Percentiles rank a stretch among this genome's conserved stretches.
phyloP scores from a whole-genome alignment of 2,113 vertebrate species.

The Empidonax alnorum region DNA sequence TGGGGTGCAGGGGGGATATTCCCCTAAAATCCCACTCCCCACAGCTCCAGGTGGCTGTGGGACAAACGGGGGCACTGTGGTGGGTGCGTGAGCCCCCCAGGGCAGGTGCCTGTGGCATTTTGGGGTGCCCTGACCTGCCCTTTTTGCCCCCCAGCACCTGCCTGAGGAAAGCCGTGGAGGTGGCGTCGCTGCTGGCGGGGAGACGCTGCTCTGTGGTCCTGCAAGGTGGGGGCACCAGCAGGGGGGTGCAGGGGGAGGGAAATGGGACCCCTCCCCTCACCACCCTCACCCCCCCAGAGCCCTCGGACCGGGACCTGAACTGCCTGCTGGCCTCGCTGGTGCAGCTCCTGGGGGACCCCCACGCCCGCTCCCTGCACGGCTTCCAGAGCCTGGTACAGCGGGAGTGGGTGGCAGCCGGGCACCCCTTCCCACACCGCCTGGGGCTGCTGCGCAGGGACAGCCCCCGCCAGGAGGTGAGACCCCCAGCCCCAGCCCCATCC shows the following conservation, averaged over 20 bases:
- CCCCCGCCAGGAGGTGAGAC: constrained; percentile 44
- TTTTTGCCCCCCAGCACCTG: constrained; percentile 76
- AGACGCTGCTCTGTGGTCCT: constrained; percentile 86
- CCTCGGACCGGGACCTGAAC: constrained; percentile 88
- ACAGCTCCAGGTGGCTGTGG: too few species aligned
- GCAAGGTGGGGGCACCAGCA: constrained; percentile 78
- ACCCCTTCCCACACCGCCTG: constrained; percentile 86
- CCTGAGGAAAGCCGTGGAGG: constrained; percentile 88
- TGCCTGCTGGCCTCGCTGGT: constrained; percentile 90
- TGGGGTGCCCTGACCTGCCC: neutral
- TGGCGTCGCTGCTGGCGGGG: constrained; percentile 82
- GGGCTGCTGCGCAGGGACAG: constrained; percentile 76
- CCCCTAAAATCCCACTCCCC: neutral
- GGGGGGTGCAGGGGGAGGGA: neutral
- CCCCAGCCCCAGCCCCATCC: too few species aligned
- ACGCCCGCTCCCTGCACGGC: constrained; percentile 80
- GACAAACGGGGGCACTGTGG: neutral
- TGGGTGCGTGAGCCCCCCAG: accelerated
- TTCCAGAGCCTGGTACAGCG: constrained; percentile 93
- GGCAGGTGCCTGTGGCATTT: accelerated
- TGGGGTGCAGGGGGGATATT: neutral
- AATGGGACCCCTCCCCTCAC: neutral
- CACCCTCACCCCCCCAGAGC: constrained; percentile 70
- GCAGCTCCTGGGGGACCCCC: constrained; percentile 89
- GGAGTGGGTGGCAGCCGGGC: constrained; percentile 92